phyloP scores from a whole-genome alignment of 2,888 invertebrate species.

The Drosophila longiperda region DNA sequence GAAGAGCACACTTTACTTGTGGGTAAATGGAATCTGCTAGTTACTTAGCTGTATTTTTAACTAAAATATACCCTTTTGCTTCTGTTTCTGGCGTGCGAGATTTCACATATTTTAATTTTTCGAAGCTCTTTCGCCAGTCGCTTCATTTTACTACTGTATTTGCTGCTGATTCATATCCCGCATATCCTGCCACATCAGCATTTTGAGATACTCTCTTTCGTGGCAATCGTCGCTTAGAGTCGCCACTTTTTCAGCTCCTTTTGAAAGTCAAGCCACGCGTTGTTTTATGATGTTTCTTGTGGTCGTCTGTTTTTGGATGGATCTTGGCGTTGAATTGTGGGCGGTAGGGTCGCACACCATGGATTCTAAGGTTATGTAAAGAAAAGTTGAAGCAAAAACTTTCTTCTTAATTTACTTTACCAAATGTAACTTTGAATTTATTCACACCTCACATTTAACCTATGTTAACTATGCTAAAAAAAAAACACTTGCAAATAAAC shows the following conservation, averaged over 20 bases:
- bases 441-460: too few species aligned
- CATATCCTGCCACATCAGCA: conserved; percentile 25
- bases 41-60: neutral
- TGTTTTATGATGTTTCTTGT: neutral
- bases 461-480: too few species aligned
- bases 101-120: conserved; percentile 20
- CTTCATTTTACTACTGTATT: neutral
- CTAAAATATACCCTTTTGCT: conserved; percentile 42
- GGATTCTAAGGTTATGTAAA: conserved; percentile 1
- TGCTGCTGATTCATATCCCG: conserved; percentile 16
- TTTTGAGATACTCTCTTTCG: neutral
- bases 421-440: too few species aligned
- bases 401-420: too few species aligned
- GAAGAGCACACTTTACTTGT: conserved; percentile 14
- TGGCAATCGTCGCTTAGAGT: neutral
- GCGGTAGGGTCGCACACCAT: neutral
- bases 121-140: neutral
- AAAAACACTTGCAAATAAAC: neutral
- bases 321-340: neutral
- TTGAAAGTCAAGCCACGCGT: neutral
- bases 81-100: conserved; percentile 32
- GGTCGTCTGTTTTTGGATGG: conserved; percentile 10
- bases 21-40: conserved; percentile 5
- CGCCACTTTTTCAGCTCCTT: neutral
- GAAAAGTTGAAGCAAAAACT: neutral